Conservation (phyloP, 2,113 vertebrate genomes). For the Rhabdomys dilectus region DNA sequence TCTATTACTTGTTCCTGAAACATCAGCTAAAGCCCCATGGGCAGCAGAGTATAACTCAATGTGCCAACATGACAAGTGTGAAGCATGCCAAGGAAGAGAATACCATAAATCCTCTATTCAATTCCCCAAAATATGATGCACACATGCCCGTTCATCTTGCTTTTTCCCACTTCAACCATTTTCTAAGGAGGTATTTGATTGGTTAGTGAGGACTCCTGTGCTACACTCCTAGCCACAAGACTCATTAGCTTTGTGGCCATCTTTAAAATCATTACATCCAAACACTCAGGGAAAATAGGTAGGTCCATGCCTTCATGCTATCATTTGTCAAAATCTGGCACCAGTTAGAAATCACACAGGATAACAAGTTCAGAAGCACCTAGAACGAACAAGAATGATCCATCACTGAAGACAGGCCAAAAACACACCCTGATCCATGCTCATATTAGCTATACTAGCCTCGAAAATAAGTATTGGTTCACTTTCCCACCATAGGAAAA, state of each 20-base stretch:
- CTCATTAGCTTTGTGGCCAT: constrained; percentile 74
- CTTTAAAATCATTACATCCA: constrained; percentile 79
- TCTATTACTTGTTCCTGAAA: constrained; percentile 78
- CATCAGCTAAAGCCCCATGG: constrained; percentile 78
- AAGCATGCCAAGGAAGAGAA: constrained; percentile 78
- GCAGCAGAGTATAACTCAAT: constrained; percentile 77
- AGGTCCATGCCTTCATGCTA: constrained; percentile 53
- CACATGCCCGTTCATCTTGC: constrained; percentile 78
- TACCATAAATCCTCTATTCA: constrained; percentile 80
- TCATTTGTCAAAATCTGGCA: constrained; percentile 82
- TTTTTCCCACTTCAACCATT: constrained; percentile 58
- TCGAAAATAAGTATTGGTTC: constrained; percentile 45
- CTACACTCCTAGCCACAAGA: constrained; percentile 67
- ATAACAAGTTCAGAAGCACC: constrained; percentile 81
- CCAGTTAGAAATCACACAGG: constrained; percentile 75
- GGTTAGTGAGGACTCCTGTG: constrained; percentile 52
- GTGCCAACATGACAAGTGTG: constrained; percentile 83
- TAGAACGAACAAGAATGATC: constrained; percentile 82
- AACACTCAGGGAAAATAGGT: constrained; percentile 77
- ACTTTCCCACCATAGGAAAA: neutral
- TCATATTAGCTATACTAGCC: constrained; percentile 42
- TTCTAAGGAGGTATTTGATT: constrained; percentile 70
- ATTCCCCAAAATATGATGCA: constrained; percentile 77
- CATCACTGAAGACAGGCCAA: constrained; percentile 67
- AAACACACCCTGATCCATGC: constrained; percentile 50